A percentile compares a stretch with the other conserved stretches of the same genome.
These are phyloP conservation scores for Cyclargus thomasi DNA, from an alignment of 1,140 invertebrate species.

Conservation along the genomic window DNA sequence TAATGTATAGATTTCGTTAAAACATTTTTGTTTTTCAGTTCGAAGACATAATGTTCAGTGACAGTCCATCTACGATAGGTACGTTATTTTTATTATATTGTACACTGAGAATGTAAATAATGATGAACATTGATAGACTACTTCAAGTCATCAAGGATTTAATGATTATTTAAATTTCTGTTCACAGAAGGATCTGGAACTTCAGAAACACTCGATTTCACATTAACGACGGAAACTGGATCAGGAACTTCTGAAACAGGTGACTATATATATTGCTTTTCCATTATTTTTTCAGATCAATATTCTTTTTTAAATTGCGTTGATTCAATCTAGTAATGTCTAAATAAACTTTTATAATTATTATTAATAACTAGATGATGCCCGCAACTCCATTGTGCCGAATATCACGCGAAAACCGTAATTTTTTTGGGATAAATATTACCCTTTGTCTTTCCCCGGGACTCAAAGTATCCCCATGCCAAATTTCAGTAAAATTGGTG, in stretches of 20 bases:
- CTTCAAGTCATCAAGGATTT: background rate
- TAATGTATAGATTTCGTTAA: too few relatives aligned
- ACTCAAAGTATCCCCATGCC: too few relatives aligned
- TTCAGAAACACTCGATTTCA: constrained; percentile 13
- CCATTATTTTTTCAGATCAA: background rate
- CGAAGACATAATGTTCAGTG: constrained; percentile 78
- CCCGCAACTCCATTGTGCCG: too few relatives aligned
- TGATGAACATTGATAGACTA: too few relatives aligned
- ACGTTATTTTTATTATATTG: constrained; percentile 23
- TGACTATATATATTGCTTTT: background rate
- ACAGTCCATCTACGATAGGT: constrained; percentile 54
- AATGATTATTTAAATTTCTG: background rate
- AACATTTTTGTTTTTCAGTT: constrained; percentile 45
- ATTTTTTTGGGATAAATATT: too few relatives aligned
- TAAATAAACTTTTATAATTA: too few relatives aligned
- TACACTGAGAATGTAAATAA: background rate
- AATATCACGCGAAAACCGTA: too few relatives aligned
- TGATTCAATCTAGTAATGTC: too few relatives aligned
- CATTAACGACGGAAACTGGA: constrained; percentile 20
- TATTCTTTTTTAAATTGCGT: too few relatives aligned
- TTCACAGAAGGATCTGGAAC: constrained; percentile 19
- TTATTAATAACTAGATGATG: too few relatives aligned
- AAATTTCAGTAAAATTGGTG: too few relatives aligned
- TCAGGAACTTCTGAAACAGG: constrained; percentile 23
- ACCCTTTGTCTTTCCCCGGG: too few relatives aligned